phyloP scores from a whole-genome alignment of 2,113 vertebrate species.

The Charina bottae region DNA sequence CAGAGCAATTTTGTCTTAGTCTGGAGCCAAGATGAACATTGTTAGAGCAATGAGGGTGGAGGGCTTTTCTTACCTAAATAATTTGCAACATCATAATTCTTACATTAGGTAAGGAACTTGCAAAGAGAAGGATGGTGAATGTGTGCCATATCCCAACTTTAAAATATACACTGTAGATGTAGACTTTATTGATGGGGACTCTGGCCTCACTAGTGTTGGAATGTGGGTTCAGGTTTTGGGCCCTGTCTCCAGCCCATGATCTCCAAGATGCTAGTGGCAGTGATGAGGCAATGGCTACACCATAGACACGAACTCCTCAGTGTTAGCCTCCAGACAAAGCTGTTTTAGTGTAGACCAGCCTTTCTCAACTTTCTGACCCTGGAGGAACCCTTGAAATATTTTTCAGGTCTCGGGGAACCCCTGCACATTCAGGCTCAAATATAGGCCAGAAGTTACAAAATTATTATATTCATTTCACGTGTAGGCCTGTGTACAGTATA shows the following conservation, averaged over 20 bases:
- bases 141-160: neutral
- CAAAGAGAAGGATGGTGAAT: neutral
- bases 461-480: too few species aligned
- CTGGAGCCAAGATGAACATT: neutral
- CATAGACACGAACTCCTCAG: too few species aligned
- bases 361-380: too few species aligned
- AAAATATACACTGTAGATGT: too few species aligned
- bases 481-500: too few species aligned
- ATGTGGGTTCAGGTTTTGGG: neutral
- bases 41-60: neutral
- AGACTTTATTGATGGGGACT: neutral
- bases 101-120: too few species aligned
- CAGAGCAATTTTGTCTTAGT: neutral
- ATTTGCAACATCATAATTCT: neutral
- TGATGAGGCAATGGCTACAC: too few species aligned
- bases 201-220: neutral
- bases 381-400: too few species aligned
- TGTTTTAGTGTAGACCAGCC: neutral
- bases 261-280: neutral
- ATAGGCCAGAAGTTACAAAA: too few species aligned
- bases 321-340: too few species aligned
- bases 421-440: too few species aligned
- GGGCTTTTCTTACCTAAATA: neutral
- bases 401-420: too few species aligned
- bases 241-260: neutral